Evolutionary conservation across 2,888 invertebrate genomes (phyloP), one percentile per base, ranked within the genome.

Genomic region (Minunthozetes semirufus): DNA sequence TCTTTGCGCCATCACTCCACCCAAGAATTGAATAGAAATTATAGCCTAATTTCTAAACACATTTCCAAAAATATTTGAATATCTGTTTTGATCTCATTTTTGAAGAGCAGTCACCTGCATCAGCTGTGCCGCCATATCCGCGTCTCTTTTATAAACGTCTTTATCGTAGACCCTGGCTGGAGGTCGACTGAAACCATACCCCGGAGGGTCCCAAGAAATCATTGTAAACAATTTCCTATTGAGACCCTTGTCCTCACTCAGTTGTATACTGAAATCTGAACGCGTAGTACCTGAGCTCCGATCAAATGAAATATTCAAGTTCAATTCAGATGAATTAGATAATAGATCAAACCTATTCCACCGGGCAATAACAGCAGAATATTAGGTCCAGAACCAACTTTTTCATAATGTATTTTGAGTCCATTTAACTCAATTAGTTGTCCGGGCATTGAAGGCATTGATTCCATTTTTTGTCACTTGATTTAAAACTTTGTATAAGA

Each of bases 161-260:
- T 85, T 80, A 0, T 87, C 84, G 81, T 91, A 93, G n/a, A 87
- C 84, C 78, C 90, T 86, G 29, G 87, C 84, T 0, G 92, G 92
- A 0, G 93, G 93, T 77, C 89, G 86, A 76, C 92, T 93, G 77
- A 88, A 87, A 0, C 94, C 94, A 84, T 92, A 93, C 0, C 94
- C 94, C 0, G 91, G 90, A 0, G 93, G 93, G 83, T 94, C 88
- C 80, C 83, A 82, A 13, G 81, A 81, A 56, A 83, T 79, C 42
- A 83, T 25, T 0, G 82, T 82, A 77, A 82, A 81, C 27, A 81
- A 78, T 38, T 79, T 77, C 72, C 79, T 79, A 76, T 81, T 80
- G 66, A 83, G 77, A 11, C 79, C 78, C n/a, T 79, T 75, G 19
- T 66, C 38, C 9, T 33, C 38, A 19, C 33, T 38, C 75, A 83